phyloP scores from a whole-genome alignment of 2,797 vertebrate species.

The Alauda arvensis region DNA sequence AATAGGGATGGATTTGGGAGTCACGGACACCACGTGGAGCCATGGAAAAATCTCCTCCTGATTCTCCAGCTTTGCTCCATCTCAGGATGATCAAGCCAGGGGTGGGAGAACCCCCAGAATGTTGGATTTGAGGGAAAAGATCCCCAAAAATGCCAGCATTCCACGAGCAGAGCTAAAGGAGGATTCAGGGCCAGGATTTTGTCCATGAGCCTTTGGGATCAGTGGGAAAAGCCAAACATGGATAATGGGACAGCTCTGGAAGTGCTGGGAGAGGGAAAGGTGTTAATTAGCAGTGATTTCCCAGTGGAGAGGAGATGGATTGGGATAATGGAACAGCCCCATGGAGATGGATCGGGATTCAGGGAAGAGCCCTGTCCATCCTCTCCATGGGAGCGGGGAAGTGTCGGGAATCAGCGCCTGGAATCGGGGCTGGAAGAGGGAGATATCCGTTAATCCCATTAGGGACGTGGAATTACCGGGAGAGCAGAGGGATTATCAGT shows the following conservation, averaged over 20 bases:
- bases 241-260: neutral
- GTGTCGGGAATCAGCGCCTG: conserved; percentile 55
- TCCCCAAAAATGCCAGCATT: rapidly evolving
- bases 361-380: neutral
- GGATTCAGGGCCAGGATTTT: neutral
- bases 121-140: rapidly evolving
- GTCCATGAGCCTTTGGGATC: rapidly evolving
- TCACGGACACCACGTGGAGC: rapidly evolving
- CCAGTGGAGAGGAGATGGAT: neutral
- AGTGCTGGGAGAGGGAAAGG: conserved; percentile 28
- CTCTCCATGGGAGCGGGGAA: neutral
- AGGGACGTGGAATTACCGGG: neutral
- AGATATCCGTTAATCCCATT: conserved; percentile 73
- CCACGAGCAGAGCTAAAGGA: neutral
- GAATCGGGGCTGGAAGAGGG: conserved; percentile 57
- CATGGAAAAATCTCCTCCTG: neutral
- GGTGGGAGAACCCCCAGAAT: rapidly evolving
- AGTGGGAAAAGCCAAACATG: neutral
- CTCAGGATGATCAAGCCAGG: neutral
- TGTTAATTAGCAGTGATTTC: conserved; percentile 65
- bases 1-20: neutral
- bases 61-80: neutral
- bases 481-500: conserved; percentile 37
- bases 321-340: neutral
- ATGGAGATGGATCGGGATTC: neutral